phyloP scores from a whole-genome alignment of 2,888 invertebrate species.

The Cheilosia pagana region DNA sequence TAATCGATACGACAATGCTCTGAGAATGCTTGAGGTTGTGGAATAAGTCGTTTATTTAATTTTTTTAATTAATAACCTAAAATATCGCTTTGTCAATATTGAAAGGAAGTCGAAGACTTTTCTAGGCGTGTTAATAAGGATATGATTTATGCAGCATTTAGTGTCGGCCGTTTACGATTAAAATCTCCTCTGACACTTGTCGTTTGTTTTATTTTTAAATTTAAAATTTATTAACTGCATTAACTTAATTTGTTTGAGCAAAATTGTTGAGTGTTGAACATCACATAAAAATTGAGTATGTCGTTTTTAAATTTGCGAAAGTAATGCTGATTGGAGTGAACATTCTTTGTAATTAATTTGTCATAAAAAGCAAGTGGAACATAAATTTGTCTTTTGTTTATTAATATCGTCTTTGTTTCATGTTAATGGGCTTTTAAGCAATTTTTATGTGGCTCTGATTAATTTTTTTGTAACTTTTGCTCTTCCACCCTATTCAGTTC shows the following conservation, averaged over 20 bases:
- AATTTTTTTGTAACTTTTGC: too few species aligned
- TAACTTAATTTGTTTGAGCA: neutral
- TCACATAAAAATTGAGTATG: neutral
- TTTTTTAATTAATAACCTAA: too few species aligned
- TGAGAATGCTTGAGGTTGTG: neutral
- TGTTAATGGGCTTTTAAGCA: too few species aligned
- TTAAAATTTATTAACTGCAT: neutral
- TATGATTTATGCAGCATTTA: neutral
- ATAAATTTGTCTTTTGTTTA: too few species aligned
- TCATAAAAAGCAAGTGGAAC: too few species aligned
- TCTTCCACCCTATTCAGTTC: too few species aligned
- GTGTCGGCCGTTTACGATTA: neutral
- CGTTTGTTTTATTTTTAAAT: constrained; percentile 1
- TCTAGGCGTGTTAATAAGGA: neutral
- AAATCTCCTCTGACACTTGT: neutral
- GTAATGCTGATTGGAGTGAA: too few species aligned
- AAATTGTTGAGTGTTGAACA: neutral
- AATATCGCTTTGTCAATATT: too few species aligned
- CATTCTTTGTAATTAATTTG: too few species aligned
- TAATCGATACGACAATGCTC: neutral
- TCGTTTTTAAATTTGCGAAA: neutral
- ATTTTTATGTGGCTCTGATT: too few species aligned
- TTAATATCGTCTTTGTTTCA: too few species aligned
- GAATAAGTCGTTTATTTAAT: too few species aligned
- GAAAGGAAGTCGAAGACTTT: neutral